These are phyloP conservation scores for Pelecanoides urinatrix DNA, from an alignment of 2,113 vertebrate species.

Conservation along the genomic window DNA sequence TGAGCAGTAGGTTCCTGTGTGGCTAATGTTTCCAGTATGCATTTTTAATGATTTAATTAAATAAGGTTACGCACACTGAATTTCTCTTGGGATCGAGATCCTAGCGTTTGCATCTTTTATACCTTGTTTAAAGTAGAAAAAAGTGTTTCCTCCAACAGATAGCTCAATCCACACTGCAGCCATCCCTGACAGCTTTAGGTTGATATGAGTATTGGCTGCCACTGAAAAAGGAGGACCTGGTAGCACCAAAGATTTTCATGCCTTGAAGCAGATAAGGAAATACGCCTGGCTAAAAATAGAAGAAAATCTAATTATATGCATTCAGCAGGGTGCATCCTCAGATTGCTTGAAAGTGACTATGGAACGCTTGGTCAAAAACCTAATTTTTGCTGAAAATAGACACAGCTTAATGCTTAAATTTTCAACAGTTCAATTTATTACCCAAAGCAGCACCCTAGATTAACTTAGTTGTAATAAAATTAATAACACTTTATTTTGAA, in stretches of 20 bases:
- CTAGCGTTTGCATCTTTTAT: neutral
- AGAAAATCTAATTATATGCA: neutral
- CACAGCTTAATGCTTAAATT: neutral
- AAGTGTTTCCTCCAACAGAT: neutral
- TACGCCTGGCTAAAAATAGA: neutral
- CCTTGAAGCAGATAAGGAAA: neutral
- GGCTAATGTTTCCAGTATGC: neutral
- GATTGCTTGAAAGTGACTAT: neutral
- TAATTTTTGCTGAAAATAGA: neutral
- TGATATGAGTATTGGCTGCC: neutral
- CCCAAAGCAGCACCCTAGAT: neutral
- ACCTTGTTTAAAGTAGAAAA: neutral
- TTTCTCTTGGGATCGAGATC: neutral
- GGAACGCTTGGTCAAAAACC: neutral
- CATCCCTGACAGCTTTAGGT: neutral
- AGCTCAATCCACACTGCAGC: neutral
- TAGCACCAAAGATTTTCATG: neutral
- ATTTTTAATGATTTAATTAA: slow-evolving; percentile 25
- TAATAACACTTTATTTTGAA: neutral
- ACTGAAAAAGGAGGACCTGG: neutral
- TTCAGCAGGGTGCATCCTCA: neutral
- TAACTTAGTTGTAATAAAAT: neutral
- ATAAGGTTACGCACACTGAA: neutral
- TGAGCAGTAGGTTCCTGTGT: neutral
- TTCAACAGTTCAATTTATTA: neutral